Evolutionary conservation across 2,797 vertebrate species (phyloP).

Genomic region (Micropoecilia bifurca): DNA sequence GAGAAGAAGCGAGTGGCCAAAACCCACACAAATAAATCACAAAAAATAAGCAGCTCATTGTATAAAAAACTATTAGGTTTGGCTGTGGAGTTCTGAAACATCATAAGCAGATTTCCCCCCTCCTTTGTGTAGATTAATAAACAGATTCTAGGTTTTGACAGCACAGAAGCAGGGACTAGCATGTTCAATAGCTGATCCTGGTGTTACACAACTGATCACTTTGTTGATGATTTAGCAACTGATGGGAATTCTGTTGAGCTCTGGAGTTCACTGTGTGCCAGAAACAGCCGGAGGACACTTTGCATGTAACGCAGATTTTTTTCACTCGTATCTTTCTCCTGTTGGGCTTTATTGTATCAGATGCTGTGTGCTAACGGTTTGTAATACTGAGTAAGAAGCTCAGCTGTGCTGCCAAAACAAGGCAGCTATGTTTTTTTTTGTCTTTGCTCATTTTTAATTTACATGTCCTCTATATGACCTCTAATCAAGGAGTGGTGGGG

Average conservation of each 20-base stretch:
- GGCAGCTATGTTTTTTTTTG: not conserved
- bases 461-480: not conserved
- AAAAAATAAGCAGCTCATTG: constrained; percentile 72
- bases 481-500: too few species aligned
- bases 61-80: constrained; percentile 63
- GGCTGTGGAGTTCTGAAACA: constrained; percentile 59
- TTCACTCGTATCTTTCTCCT: not conserved
- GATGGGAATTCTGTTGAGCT: constrained; percentile 8
- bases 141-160: constrained; percentile 62
- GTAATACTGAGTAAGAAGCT: not conserved
- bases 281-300: not conserved
- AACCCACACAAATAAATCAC: constrained; percentile 73
- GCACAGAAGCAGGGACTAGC: constrained; percentile 49
- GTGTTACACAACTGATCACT: constrained; percentile 38
- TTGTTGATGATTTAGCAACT: constrained; percentile 10
- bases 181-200: constrained; percentile 54
- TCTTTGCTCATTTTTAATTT: not conserved
- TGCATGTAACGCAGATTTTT: not conserved
- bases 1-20: constrained; percentile 64
- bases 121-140: constrained; percentile 53
- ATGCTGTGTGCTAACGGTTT: not conserved
- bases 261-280: constrained; percentile 15
- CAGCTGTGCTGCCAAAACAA: not conserved
- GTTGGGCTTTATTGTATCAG: not conserved
- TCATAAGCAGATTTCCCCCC: constrained; percentile 74